Percentiles rank a stretch among this genome's conserved stretches.
phyloP scores from a whole-genome alignment of 2,113 vertebrate genomes.

The Zingel zingel region DNA sequence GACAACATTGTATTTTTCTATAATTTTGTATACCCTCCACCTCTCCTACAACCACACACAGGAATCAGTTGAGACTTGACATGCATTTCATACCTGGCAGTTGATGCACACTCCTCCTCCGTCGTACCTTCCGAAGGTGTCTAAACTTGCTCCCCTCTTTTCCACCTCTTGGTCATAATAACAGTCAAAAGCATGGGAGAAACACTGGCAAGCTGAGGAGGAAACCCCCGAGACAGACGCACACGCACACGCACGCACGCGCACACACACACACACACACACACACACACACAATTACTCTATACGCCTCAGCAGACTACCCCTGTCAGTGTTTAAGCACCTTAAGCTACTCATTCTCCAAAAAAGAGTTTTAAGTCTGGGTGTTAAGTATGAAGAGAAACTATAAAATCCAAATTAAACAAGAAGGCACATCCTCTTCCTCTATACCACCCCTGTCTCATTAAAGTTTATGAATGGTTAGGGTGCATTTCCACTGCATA shows the following conservation, averaged over 20 bases:
- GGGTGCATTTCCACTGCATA: conserved; percentile 39
- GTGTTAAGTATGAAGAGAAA: conserved; percentile 54
- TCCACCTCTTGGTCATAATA: conserved; percentile 92
- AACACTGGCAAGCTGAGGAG: conserved; percentile 93
- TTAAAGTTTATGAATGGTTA: conserved; percentile 60
- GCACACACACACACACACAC: conserved; percentile 43
- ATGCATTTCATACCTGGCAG: conserved; percentile 90
- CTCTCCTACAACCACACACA: conserved; percentile 24
- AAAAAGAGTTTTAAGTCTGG: conserved; percentile 29
- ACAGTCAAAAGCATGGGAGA: conserved; percentile 92
- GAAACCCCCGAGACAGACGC: conserved; percentile 61
- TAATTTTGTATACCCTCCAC: background rate
- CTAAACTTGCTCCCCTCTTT: conserved; percentile 87
- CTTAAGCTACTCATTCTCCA: conserved; percentile 47
- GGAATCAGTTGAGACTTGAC: conserved; percentile 73
- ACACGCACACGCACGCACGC: background rate
- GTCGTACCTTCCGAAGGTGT: conserved; percentile 86
- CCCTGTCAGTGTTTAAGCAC: conserved; percentile 36
- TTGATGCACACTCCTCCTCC: conserved; percentile 95
- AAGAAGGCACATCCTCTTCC: conserved; percentile 56
- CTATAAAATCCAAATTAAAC: conserved; percentile 62
- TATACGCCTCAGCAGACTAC: conserved; percentile 48
- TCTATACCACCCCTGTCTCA: conserved; percentile 38
- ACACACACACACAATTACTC: conserved; percentile 37
- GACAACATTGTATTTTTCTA: conserved; percentile 6